phyloP scores from a whole-genome alignment of 2,888 invertebrate species.

The Epinotia brunnichana region DNA sequence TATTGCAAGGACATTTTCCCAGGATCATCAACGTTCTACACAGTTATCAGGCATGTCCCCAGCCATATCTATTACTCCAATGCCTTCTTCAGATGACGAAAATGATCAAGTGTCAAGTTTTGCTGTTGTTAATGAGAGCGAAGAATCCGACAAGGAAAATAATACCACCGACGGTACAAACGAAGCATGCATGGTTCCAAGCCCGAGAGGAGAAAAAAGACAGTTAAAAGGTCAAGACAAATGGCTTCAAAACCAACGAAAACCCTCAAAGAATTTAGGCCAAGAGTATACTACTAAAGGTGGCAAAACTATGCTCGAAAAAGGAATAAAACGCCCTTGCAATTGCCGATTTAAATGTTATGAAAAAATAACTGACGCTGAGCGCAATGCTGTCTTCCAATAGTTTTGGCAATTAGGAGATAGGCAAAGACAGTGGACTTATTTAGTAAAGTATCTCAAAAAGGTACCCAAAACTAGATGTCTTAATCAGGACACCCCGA shows the following conservation, averaged over 20 bases:
- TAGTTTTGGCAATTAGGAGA: slow-evolving; percentile 3
- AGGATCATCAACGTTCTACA: neutral
- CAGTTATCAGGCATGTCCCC: neutral
- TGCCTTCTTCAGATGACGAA: neutral
- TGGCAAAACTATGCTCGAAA: neutral
- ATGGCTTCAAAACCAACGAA: neutral
- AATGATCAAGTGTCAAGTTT: neutral
- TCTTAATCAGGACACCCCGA: slow-evolving; percentile 3
- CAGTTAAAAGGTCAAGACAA: neutral
- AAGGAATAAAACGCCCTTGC: neutral
- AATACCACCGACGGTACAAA: neutral
- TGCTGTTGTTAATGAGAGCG: neutral
- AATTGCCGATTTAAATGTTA: neutral
- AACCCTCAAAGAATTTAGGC: neutral
- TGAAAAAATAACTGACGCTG: neutral
- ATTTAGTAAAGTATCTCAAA: slow-evolving; percentile 2
- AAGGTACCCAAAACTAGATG: slow-evolving; percentile 3
- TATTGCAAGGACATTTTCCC: neutral
- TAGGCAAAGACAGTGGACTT: neutral
- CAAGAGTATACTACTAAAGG: neutral
- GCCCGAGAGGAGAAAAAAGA: neutral
- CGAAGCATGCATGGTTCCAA: neutral
- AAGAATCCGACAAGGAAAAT: neutral
- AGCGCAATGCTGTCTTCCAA: neutral
- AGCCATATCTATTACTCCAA: neutral